phyloP scores from a whole-genome alignment of 2,888 invertebrate species.

The Penaeus monodon region DNA sequence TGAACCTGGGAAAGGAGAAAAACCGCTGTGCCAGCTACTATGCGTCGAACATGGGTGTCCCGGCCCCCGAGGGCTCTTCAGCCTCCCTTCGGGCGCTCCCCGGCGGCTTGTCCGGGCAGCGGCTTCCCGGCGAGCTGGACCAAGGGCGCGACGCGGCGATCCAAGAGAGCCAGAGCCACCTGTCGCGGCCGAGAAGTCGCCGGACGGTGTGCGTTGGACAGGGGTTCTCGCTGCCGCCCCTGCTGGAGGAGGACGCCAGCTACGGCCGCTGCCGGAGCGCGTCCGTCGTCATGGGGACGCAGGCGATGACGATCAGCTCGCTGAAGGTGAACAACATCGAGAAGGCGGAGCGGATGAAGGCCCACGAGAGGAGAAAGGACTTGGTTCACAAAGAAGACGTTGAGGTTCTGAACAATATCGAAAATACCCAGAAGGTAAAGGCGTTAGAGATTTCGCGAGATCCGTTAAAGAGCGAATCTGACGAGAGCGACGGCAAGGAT shows the following conservation, averaged over 20 bases:
- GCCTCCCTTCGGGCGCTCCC: background rate
- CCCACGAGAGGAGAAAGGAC: slow-evolving; percentile 12
- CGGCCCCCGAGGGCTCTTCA: background rate
- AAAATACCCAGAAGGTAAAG: slow-evolving; percentile 30
- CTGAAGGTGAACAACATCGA: slow-evolving; percentile 55
- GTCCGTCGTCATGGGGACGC: slow-evolving; percentile 45
- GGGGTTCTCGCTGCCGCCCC: slow-evolving; percentile 42
- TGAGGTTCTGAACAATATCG: slow-evolving; percentile 35
- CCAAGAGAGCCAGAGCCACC: slow-evolving; percentile 6
- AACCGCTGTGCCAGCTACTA: slow-evolving; percentile 40
- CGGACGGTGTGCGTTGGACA: slow-evolving; percentile 42
- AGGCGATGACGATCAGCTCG: slow-evolving; percentile 22
- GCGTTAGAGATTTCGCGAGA: slow-evolving; percentile 13
- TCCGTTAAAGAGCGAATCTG: background rate
- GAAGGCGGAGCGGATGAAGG: slow-evolving; percentile 48
- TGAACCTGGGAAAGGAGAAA: slow-evolving; percentile 37
- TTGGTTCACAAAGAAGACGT: background rate
- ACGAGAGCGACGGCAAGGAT: background rate
- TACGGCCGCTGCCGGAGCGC: slow-evolving; percentile 28
- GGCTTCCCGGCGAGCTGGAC: slow-evolving; percentile 2
- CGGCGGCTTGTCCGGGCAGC: background rate
- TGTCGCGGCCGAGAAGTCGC: slow-evolving; percentile 33
- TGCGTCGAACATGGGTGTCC: slow-evolving; percentile 17
- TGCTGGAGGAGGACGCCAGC: slow-evolving; percentile 30
- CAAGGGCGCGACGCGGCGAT: background rate